Evolutionary conservation across 2,113 vertebrate genomes (phyloP).

Genomic region (Empidonax traillii): DNA sequence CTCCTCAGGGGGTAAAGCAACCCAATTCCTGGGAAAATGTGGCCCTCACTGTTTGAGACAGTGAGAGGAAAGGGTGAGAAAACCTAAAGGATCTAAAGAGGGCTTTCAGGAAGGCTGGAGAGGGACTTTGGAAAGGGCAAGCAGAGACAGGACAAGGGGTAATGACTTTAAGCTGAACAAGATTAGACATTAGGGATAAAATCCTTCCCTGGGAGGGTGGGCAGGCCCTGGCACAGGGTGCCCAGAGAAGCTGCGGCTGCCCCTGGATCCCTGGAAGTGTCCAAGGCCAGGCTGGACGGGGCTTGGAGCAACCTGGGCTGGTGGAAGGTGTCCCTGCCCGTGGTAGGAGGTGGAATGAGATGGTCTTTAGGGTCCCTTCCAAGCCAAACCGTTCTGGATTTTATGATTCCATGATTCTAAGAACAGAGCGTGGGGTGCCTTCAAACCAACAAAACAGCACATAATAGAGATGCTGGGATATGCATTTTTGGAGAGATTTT

Average conservation of each 20-base stretch:
- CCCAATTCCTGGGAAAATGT: neutral
- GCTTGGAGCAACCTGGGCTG: accelerated
- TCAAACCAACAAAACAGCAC: neutral
- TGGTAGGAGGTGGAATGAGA: neutral
- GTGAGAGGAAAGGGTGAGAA: neutral
- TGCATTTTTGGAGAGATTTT: neutral
- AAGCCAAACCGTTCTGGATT: neutral
- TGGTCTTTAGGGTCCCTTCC: neutral
- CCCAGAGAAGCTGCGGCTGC: neutral
- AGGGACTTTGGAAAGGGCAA: neutral
- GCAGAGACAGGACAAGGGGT: neutral
- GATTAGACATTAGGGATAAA: neutral
- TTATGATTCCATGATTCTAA: neutral
- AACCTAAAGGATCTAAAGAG: neutral
- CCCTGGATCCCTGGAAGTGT: neutral
- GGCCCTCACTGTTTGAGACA: neutral
- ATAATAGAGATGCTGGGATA: neutral
- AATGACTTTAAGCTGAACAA: neutral
- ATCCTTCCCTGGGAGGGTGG: neutral
- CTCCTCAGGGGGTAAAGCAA: neutral
- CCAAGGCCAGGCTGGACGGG: accelerated
- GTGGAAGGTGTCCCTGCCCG: neutral
- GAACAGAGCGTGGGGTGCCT: neutral
- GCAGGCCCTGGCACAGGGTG: neutral
- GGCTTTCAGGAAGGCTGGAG: neutral